These are phyloP conservation scores for Notarius lentiginosus DNA, from an alignment of 2,113 vertebrate genomes.

Conservation along the genomic window DNA sequence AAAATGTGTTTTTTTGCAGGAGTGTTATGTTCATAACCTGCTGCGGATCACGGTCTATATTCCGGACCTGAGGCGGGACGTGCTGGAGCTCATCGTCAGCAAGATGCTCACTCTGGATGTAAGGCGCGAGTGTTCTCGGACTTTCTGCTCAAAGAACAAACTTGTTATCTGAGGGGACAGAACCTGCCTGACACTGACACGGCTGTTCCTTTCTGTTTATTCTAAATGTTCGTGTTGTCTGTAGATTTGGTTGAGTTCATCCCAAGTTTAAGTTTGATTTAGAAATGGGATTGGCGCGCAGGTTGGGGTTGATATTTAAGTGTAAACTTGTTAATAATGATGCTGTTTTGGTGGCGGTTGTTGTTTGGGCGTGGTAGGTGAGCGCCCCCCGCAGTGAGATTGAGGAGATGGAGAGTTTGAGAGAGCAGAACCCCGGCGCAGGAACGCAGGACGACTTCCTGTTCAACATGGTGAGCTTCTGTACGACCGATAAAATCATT, in stretches of 20 bases:
- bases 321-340: background rate
- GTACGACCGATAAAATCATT: background rate
- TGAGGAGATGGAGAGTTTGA: constrained; percentile 79
- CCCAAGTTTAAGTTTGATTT: background rate
- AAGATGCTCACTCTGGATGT: constrained; percentile 91
- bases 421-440: constrained; percentile 50
- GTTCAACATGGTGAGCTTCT: constrained; percentile 85
- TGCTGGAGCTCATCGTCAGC: constrained; percentile 86
- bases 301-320: background rate
- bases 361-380: constrained; percentile 72
- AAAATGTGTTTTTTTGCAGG: constrained; percentile 67
- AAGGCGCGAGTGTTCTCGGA: constrained; percentile 61
- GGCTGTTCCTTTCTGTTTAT: background rate
- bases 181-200: background rate
- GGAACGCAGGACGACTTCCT: constrained; percentile 75
- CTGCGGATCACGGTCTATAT: constrained; percentile 84
- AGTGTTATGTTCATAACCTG: constrained; percentile 95
- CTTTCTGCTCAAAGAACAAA: background rate
- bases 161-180: background rate
- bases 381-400: constrained; percentile 83
- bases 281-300: background rate
- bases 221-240: background rate
- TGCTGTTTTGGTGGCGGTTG: background rate
- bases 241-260: background rate
- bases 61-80: constrained; percentile 80